phyloP scores from a whole-genome alignment of 2,113 vertebrate species.

The Mystacornis crossleyi region DNA sequence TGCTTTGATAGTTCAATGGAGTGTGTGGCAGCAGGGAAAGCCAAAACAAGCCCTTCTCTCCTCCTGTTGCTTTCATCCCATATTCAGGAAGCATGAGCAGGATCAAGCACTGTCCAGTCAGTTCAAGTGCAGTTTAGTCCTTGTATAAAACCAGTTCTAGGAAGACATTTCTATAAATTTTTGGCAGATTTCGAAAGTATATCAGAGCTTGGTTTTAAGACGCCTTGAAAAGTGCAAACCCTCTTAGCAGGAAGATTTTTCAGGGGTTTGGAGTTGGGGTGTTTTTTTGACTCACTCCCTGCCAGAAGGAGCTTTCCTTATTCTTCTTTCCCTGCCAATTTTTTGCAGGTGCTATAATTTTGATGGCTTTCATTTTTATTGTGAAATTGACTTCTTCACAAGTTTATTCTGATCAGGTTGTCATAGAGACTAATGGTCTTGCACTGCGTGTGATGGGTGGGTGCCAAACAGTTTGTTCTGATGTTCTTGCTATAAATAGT shows the following conservation, averaged over 20 bases:
- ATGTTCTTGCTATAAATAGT: constrained; percentile 45
- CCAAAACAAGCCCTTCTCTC: not conserved
- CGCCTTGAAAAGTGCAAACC: not conserved
- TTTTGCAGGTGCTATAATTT: constrained; percentile 34
- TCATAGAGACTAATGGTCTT: constrained; percentile 64
- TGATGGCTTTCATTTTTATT: constrained; percentile 50
- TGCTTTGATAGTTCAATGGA: not conserved
- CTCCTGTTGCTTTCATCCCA: not conserved
- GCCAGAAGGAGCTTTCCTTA: not conserved
- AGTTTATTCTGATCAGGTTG: constrained; percentile 65
- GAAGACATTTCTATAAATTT: not conserved
- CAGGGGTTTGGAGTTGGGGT: not conserved
- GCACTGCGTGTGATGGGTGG: not conserved
- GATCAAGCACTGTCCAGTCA: not conserved
- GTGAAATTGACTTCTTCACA: constrained; percentile 35
- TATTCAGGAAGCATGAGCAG: not conserved
- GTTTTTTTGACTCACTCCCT: not conserved
- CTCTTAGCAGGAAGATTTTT: not conserved
- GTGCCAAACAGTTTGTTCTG: constrained; percentile 28
- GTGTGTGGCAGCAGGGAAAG: not conserved
- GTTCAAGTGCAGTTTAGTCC: not conserved
- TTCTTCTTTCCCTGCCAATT: not conserved
- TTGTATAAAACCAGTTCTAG: not conserved
- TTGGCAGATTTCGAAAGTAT: not conserved
- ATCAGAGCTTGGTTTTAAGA: not conserved